phyloP scores from a whole-genome alignment of 2,888 invertebrate genomes.

The Melinaea menophilus region DNA sequence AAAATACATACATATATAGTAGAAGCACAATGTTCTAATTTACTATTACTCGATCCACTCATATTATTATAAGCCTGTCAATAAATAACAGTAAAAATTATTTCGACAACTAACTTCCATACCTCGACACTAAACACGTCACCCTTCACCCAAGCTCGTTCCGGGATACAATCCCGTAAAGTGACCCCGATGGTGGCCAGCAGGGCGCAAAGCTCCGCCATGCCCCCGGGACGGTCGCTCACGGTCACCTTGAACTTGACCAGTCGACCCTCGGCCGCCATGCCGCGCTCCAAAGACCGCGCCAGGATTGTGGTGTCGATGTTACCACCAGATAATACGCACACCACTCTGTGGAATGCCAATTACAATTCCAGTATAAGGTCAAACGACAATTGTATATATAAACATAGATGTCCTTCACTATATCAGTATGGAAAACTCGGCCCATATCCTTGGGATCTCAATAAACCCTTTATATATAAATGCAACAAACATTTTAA shows the following conservation, averaged over 20 bases:
- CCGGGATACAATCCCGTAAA: slow-evolving; percentile 95
- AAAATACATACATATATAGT: too few relatives aligned
- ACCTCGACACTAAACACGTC: slow-evolving; percentile 84
- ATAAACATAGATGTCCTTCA: too few relatives aligned
- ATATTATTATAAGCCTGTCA: too few relatives aligned
- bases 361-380: slow-evolving; percentile 18
- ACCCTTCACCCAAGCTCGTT: slow-evolving; percentile 93
- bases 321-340: slow-evolving; percentile 90
- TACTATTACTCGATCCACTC: too few relatives aligned
- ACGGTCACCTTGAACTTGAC: slow-evolving; percentile 79
- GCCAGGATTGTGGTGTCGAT: slow-evolving; percentile 94
- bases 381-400: slow-evolving; percentile 23
- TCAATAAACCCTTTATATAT: too few relatives aligned
- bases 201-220: slow-evolving; percentile 87
- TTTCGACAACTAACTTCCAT: slow-evolving; percentile 2
- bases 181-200: slow-evolving; percentile 87
- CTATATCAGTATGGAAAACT: too few relatives aligned
- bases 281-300: slow-evolving; percentile 91
- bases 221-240: slow-evolving; percentile 90
- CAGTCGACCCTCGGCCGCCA: slow-evolving; percentile 91
- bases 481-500: too few relatives aligned
- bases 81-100: too few relatives aligned
- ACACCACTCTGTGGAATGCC: slow-evolving; percentile 81
- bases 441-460: too few relatives aligned
- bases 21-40: too few relatives aligned